Conservation (phyloP, 1,140 invertebrate genomes). For the Drosophila busckii region DNA sequence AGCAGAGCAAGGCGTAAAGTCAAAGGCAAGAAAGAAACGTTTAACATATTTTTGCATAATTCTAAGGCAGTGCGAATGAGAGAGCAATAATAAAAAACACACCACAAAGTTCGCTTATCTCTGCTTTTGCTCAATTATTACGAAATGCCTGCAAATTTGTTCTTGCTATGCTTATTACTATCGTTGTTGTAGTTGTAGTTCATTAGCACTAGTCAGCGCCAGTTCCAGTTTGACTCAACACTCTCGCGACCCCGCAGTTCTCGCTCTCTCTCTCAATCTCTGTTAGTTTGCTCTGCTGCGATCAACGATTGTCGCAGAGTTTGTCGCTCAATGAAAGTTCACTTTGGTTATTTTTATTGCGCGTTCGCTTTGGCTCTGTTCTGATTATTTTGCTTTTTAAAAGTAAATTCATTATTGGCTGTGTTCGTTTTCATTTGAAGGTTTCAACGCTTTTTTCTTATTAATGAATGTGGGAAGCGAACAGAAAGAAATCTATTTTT, state of each 20-base stretch:
- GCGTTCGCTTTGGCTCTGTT: constrained; percentile 8
- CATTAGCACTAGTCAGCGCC: constrained; percentile 72
- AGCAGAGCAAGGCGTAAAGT: constrained; percentile 3
- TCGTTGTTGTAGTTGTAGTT: constrained; percentile 51
- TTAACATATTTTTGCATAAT: constrained; percentile 73
- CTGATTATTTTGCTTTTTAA: constrained; percentile 29
- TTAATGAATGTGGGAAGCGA: constrained; percentile 70
- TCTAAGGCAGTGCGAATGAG: constrained; percentile 20
- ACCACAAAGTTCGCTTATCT: constrained; percentile 33
- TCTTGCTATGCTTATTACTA: constrained; percentile 10
- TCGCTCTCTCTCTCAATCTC: background rate
- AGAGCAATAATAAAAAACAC: background rate
- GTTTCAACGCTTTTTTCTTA: constrained; percentile 37
- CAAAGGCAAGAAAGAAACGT: constrained; percentile 44
- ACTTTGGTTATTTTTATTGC: constrained; percentile 25
- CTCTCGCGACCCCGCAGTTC: constrained; percentile 1
- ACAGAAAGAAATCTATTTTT: constrained; percentile 7
- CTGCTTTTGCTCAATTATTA: constrained; percentile 60
- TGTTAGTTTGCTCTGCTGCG: background rate
- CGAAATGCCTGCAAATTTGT: constrained; percentile 35
- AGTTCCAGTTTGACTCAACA: constrained; percentile 36
- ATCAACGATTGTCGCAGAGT: constrained; percentile 50
- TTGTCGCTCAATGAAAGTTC: constrained; percentile 64
- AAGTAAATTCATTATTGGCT: constrained; percentile 72
- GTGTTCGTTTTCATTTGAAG: constrained; percentile 27